Conservation (phyloP, 1,140 invertebrate genomes). For the Hirudo medicinalis region DNA sequence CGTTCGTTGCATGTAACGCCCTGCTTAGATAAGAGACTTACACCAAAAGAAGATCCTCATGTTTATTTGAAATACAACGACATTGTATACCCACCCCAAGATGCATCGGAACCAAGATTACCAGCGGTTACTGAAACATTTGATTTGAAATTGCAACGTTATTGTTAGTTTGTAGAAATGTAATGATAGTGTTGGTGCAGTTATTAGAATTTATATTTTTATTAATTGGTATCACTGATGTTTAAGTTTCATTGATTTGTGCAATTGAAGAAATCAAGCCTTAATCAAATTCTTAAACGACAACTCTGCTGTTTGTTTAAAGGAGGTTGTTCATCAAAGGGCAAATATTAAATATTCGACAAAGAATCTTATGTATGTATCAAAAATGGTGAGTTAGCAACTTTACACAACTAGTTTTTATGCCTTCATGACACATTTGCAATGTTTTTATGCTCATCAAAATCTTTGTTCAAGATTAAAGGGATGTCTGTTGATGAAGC, state of each 20-base stretch:
- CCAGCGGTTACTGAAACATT: slow-evolving; percentile 52
- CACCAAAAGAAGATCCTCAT: slow-evolving; percentile 18
- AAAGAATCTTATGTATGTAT: slow-evolving; percentile 82
- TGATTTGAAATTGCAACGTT: slow-evolving; percentile 36
- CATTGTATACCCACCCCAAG: slow-evolving; percentile 62
- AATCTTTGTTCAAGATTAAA: slow-evolving; percentile 41
- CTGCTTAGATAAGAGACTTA: not conserved
- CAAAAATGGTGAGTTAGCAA: slow-evolving; percentile 50
- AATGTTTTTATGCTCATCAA: slow-evolving; percentile 7
- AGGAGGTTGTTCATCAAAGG: slow-evolving; percentile 69
- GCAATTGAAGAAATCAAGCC: not conserved
- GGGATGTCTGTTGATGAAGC: slow-evolving; percentile 89
- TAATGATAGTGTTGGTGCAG: slow-evolving; percentile 15
- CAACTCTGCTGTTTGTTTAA: slow-evolving; percentile 15
- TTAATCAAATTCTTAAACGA: not conserved
- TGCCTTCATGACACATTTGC: not conserved
- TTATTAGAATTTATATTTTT: not conserved
- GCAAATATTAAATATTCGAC: slow-evolving; percentile 74
- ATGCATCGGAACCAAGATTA: slow-evolving; percentile 56
- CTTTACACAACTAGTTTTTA: not conserved
- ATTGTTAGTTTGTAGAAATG: slow-evolving; percentile 26
- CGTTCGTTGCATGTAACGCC: slow-evolving; percentile 3
- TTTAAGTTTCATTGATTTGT: slow-evolving; percentile 2
- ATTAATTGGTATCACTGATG: not conserved
- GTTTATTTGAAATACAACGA: slow-evolving; percentile 50